Percentiles rank a stretch among this genome's conserved stretches.
These are phyloP conservation scores for Semicossyphus pulcher DNA, from an alignment of 2,113 vertebrate species.

Conservation along the genomic window DNA sequence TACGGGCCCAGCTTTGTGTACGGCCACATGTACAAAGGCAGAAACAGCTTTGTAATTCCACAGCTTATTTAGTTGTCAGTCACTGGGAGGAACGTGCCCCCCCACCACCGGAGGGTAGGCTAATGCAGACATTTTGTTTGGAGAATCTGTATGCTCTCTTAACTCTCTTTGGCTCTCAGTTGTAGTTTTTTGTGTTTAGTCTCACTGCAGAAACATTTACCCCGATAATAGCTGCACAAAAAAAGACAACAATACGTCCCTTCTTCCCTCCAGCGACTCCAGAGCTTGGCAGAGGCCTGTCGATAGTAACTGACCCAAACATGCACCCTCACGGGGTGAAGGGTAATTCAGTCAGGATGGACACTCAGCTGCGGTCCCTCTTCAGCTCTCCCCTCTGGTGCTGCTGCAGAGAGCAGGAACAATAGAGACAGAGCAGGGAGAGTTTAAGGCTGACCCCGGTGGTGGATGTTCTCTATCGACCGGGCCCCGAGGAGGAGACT, in stretches of 20 bases:
- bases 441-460: constrained; percentile 54
- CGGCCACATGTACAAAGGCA: constrained; percentile 55
- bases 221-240: constrained; percentile 39
- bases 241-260: constrained; percentile 54
- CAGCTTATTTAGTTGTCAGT: constrained; percentile 72
- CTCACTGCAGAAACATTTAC: constrained; percentile 55
- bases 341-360: constrained; percentile 72
- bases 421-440: constrained; percentile 53
- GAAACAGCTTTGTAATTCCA: constrained; percentile 57
- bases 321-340: constrained; percentile 71
- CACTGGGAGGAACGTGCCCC: constrained; percentile 35
- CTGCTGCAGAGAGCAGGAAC: constrained; percentile 39
- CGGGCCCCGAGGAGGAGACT: constrained; percentile 35
- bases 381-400: constrained; percentile 56
- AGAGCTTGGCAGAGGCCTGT: constrained; percentile 50
- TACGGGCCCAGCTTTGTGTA: constrained; percentile 51
- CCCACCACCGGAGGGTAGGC: constrained; percentile 3
- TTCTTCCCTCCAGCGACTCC: constrained; percentile 58
- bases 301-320: constrained; percentile 78
- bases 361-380: constrained; percentile 59
- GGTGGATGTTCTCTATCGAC: constrained; percentile 60
- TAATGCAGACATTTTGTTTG: constrained; percentile 41
- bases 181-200: constrained; percentile 49
- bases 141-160: constrained; percentile 43
- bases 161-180: constrained; percentile 35